Evolutionary conservation across 2,888 invertebrate species (phyloP).

Genomic region (Gymnoscelis rufifasciata): DNA sequence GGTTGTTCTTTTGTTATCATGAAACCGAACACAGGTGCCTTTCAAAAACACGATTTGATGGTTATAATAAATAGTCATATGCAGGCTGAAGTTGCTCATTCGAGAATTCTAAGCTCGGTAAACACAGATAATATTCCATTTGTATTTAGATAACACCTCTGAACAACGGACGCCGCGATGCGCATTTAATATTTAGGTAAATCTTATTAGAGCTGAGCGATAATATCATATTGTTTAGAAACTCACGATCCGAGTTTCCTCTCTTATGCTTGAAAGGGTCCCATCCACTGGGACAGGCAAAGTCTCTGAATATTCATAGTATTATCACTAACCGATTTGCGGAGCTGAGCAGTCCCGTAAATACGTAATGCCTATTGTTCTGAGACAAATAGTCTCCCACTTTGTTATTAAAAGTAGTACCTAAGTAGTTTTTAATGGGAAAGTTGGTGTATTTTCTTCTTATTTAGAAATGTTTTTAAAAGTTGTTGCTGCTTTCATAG

Average conservation of each 20-base stretch:
- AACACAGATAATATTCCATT: constrained; percentile 50
- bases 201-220: constrained; percentile 77
- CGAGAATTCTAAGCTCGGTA: constrained; percentile 41
- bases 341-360: constrained; percentile 61
- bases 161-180: constrained; percentile 74
- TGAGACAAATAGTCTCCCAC: constrained; percentile 48
- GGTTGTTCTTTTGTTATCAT: constrained; percentile 60
- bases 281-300: constrained; percentile 66
- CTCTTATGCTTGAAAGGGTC: constrained; percentile 74
- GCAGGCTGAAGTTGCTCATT: constrained; percentile 37
- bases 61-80: constrained; percentile 40
- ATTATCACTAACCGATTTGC: constrained; percentile 71
- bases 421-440: too few relatives aligned
- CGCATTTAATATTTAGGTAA: constrained; percentile 76
- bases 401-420: constrained; percentile 16
- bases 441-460: too few relatives aligned
- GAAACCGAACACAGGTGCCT: constrained; percentile 39
- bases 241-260: constrained; percentile 72
- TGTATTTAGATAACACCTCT: constrained; percentile 67
- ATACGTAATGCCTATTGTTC: constrained; percentile 59
- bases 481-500: constrained; percentile 60
- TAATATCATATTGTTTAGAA: constrained; percentile 78
- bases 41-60: constrained; percentile 26
- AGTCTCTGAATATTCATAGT: constrained; percentile 72
- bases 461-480: constrained; percentile 47